Base-by-base conservation (phyloP, 2,797 vertebrate genomes). In the Chaenodraco wilsoni region DNA sequence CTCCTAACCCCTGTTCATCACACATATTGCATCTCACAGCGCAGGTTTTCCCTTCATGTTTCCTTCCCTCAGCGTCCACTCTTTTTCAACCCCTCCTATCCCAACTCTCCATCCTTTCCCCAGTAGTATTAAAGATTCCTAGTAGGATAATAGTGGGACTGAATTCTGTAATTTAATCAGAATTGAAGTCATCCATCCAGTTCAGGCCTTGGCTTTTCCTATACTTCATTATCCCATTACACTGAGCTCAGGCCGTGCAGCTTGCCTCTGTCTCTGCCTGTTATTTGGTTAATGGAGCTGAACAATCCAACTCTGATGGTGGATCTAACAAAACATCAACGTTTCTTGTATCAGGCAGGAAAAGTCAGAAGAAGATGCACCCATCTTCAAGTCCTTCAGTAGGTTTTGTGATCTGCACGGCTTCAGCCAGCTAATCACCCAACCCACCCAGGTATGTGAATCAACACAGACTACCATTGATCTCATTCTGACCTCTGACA, bases 161-260 rank as follows among this genome's bases (percentile, higher is more conserved):
- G 55, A 81, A 85, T 85, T 78, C 65, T 48, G 63, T 87, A 84
- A 91, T 89, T 70, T 65, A 81, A 88, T 91, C 76, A 81, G 49
- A 17, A 27, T 85, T 84, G 78, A 70, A 73, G 60, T 84, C 79
- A 67, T 87, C 75, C 72, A 78, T 81, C 62, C 65, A 56, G 62
- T 79, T 80, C 65, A 57, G 71, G 67, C 67, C 66, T 74, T 67
- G 65, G 66, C 21, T 5, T 82, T 79, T 80, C 80, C 83, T 41
- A 63, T 79, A 54, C 70, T 67, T 59, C 76, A 80, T 82, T 63
- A 84, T 89, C 65, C 56, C 60, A 82, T 87, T 83, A 81, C 45
- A 46, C 48, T 65, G 37, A 50, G 46, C 72, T 72, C 57, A 19
- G 71, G 78, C 49, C 16, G 45, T 69, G 71, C 76, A 81, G 69